Evolutionary conservation across 2,888 invertebrate species (phyloP), one percentile per base, ranked within the genome.

Genomic region (Stenichneumon culpator): DNA sequence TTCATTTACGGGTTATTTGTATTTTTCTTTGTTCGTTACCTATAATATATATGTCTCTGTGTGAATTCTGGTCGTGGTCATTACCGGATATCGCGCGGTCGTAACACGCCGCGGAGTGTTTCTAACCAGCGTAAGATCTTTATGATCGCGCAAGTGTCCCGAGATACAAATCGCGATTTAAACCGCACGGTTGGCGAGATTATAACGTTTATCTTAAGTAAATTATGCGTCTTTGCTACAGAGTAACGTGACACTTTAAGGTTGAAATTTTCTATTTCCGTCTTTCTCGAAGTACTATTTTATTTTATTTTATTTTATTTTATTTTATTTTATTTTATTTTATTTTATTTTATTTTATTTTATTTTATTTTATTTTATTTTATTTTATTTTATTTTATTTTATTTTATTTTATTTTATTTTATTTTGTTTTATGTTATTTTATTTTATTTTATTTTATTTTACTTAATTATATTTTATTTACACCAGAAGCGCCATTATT

Each of bases 11-110:
- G 44, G 14, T 44, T 44, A 44, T 44, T 44, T 44, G 14, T 1
- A 44, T 28, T 5, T 14, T 44, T 60, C 36, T 47, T 4, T 68
- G 44, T 22, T 57, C 0, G 75, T 14, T 16, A 52, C 39, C 39
- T 70, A 67, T 7, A 44, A 44, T 44, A 72, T 67, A 22, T 44
- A 28, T 25, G 36, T 67, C 39, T 78, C 28, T 32, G 44, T 28
- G 22, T 22, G 39, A 74, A 63, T 63, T 47, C 22, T 39, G 32
- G 47, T 65, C 50, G n/a, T 32, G 28, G 52, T 67, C 44, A 47
- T 22, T 54, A n/a, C 39, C 67, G 47, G 70, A 80, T 74, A 73
- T 83, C 22, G 28, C 19, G 3, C 9, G 1, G 25, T 22, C 7
- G 7, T 14, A 47, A 39, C 22, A 57, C 9, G 54, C 11, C 60